Evolutionary conservation across 2,113 vertebrate species (phyloP), one percentile per base, ranked within the genome.

Genomic region (Noctilio leporinus): DNA sequence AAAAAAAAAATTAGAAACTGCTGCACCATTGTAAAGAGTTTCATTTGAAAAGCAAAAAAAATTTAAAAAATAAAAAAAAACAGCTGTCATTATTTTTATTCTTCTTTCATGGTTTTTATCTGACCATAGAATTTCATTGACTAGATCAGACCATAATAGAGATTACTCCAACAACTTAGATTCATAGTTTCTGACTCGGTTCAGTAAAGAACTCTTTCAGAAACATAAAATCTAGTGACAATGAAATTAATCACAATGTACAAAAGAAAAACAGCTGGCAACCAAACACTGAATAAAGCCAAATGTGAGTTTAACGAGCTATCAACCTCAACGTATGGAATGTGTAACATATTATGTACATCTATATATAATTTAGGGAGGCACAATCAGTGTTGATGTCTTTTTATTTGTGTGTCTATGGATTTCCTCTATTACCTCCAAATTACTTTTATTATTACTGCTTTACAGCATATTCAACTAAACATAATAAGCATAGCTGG

Each of bases 191-290:
- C 93, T 94, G 53, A 97, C 92, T 97, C 97, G n/a, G 83, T 96
- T 97, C 94, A 95, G 90, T 96, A 95, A 97, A 98, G 98, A 95
- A 94, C 94, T 96, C 97, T 97, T 93, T 96, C 90, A 97, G 97
- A 98, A 98, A 98, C 96, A 97, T 97, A 98, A 98, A 98, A 98
- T 98, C 96, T 97, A 95, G 89, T 76, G 96, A 97, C 97, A 98
- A 98, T 97, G 97, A 98, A 98, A 98, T 98, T 97, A 98, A 98
- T 98, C 97, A 98, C 91, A 97, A 97, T 96, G 90, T 97, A 98
- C 96, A 98, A 98, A 98, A 97, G 97, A 97, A 98, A 98, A 98
- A 95, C 97, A 98, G 97, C 96, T 98, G 97, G 94, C 80, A 97
- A 95, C 95, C 95, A 96, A 96, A 97, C 96, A 91, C 93, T 98